Conservation (phyloP, 1,140 invertebrate genomes). For the Drosophila orosa region DNA sequence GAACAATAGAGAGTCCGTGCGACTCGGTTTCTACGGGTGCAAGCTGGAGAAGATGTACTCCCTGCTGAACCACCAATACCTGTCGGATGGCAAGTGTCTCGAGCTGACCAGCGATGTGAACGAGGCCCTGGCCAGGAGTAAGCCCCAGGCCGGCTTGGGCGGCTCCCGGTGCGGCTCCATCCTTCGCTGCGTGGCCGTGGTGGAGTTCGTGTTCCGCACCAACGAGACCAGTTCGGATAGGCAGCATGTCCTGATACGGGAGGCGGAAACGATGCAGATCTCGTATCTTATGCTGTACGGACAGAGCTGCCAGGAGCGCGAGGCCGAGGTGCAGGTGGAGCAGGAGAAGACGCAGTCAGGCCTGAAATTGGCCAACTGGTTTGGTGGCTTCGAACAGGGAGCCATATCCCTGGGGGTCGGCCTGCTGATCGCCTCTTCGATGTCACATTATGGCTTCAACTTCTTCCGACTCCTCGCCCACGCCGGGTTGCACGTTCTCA, state of each 20-base stretch:
- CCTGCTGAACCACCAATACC: slow-evolving; percentile 27
- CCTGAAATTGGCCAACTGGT: slow-evolving; percentile 17
- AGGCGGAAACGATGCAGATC: slow-evolving; percentile 86
- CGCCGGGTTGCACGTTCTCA: slow-evolving; percentile 22
- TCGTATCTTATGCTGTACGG: slow-evolving; percentile 92
- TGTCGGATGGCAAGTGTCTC: slow-evolving; percentile 71
- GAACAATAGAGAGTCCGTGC: slow-evolving; percentile 20
- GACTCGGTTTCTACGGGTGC: slow-evolving; percentile 57
- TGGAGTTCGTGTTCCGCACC: slow-evolving; percentile 88
- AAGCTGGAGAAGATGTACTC: slow-evolving; percentile 54
- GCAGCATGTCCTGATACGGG: slow-evolving; percentile 27
- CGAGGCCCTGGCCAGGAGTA: slow-evolving; percentile 88
- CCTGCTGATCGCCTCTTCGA: slow-evolving; percentile 42
- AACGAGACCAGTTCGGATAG: slow-evolving; percentile 53
- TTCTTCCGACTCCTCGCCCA: slow-evolving; percentile 33
- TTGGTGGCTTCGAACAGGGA: not conserved
- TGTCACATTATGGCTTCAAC: slow-evolving; percentile 19
- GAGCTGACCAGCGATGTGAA: slow-evolving; percentile 88
- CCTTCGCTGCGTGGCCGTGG: slow-evolving; percentile 91
- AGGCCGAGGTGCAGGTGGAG: not conserved
- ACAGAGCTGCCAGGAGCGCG: slow-evolving; percentile 47
- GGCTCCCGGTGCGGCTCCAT: slow-evolving; percentile 89
- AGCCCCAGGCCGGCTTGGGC: slow-evolving; percentile 89
- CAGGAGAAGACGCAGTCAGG: slow-evolving; percentile 2
- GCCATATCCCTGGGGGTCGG: slow-evolving; percentile 43